Percentiles rank a stretch among this genome's conserved stretches.
Evolutionary conservation across 2,888 invertebrate species (phyloP).

Genomic region (Microdon myrmicae): DNA sequence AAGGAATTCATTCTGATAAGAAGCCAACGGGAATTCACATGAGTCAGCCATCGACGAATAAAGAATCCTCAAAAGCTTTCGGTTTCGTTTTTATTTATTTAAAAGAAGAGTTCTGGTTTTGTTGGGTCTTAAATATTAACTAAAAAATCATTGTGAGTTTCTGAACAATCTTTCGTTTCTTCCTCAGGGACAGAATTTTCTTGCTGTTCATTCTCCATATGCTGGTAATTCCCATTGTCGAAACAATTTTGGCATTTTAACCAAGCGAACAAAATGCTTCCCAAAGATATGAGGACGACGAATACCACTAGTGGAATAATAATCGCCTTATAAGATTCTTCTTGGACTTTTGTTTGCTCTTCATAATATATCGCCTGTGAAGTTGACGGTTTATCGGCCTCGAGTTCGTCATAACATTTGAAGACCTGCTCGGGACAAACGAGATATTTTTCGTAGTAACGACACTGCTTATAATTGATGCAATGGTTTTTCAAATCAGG

Average conservation of each 20-base stretch:
- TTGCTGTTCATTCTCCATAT: not conserved
- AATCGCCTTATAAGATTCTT: not conserved
- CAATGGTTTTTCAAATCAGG: conserved; percentile 1
- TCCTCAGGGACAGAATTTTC: too few relatives aligned
- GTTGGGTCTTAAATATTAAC: too few relatives aligned
- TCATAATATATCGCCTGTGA: not conserved
- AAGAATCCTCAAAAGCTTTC: too few relatives aligned
- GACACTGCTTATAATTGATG: conserved; percentile 11
- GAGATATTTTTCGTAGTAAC: conserved; percentile 12
- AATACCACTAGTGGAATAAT: not conserved
- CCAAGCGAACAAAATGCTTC: conserved; percentile 1
- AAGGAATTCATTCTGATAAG: too few relatives aligned
- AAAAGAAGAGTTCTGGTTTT: too few relatives aligned
- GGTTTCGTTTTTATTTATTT: too few relatives aligned
- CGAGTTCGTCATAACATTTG: conserved; percentile 4
- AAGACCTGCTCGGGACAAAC: conserved; percentile 21
- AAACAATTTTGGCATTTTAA: conserved; percentile 1
- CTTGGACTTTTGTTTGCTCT: not conserved
- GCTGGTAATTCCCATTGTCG: not conserved
- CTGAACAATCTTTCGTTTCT: too few relatives aligned
- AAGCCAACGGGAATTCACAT: too few relatives aligned
- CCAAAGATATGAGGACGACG: not conserved
- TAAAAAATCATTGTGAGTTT: too few relatives aligned
- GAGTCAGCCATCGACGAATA: too few relatives aligned
- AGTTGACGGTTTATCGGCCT: not conserved